Percentiles rank a stretch among this genome's conserved stretches.
Conservation (phyloP, 1,140 invertebrate species). For the Papilio polytes region DNA sequence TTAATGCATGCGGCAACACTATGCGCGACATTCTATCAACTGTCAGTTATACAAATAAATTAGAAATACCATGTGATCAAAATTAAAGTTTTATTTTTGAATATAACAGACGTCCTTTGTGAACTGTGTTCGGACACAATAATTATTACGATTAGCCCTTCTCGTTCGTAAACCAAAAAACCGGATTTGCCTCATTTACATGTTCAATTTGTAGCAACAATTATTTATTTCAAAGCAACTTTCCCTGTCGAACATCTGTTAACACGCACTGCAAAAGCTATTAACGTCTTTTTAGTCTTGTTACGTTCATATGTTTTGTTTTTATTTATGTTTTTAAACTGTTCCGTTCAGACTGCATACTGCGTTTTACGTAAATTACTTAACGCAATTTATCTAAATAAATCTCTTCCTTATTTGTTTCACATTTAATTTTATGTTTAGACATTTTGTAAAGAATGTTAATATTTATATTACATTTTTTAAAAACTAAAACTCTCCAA, state of each 20-base stretch:
- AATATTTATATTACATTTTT: neutral
- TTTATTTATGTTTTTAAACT: neutral
- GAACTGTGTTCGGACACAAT: neutral
- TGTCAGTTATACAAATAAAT: neutral
- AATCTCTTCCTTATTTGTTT: neutral
- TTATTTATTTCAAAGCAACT: conserved; percentile 28
- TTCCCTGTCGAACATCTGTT: conserved; percentile 32
- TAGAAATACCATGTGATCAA: neutral
- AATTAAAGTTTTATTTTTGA: no score
- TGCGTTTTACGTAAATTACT: neutral
- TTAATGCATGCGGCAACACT: conserved; percentile 23
- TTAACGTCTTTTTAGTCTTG: conserved; percentile 15
- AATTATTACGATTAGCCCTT: conserved; percentile 23
- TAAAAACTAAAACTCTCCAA: no score
- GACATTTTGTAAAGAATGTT: neutral
- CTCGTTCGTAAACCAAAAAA: conserved; percentile 17
- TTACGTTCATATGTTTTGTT: conserved; percentile 4
- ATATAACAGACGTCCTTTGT: neutral
- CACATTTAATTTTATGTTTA: neutral
- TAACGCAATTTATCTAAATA: neutral
- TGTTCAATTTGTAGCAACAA: conserved; percentile 31
- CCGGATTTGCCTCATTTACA: conserved; percentile 13
- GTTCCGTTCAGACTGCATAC: neutral
- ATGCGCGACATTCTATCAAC: neutral
- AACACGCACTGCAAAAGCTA: conserved; percentile 26